Evolutionary conservation across 2,888 invertebrate genomes (phyloP).

Genomic region (Agapostemon virescens): DNA sequence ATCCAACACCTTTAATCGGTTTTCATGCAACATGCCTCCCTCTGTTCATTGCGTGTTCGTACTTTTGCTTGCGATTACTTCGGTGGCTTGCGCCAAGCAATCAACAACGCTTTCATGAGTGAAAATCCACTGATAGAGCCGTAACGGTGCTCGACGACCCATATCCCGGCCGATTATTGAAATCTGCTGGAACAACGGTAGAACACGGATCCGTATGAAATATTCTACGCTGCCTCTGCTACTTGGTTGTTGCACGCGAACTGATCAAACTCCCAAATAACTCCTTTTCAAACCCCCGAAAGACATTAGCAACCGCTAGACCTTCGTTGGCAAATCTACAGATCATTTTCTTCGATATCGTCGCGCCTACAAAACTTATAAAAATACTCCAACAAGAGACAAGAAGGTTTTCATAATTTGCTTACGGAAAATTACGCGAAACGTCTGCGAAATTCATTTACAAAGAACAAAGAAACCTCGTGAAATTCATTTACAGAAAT

Average conservation of each 20-base stretch:
- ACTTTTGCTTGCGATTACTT: slow-evolving; percentile 59
- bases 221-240: background rate
- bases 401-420: background rate
- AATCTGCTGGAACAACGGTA: background rate
- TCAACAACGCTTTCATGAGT: slow-evolving; percentile 36
- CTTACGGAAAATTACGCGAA: no score
- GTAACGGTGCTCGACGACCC: slow-evolving; percentile 21
- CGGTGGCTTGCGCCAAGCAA: slow-evolving; percentile 41
- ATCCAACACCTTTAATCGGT: slow-evolving; percentile 69
- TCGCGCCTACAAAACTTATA: background rate
- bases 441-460: background rate
- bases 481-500: background rate
- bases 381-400: no score
- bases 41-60: slow-evolving; percentile 60
- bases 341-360: background rate
- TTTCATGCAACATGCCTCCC: slow-evolving; percentile 54
- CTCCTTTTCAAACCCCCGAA: background rate
- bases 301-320: background rate
- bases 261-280: background rate
- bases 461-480: background rate
- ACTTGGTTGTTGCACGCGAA: slow-evolving; percentile 2
- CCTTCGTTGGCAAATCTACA: no score
- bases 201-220: background rate
- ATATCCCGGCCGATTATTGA: slow-evolving; percentile 13
- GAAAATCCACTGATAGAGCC: slow-evolving; percentile 39